Percentiles rank a stretch among this genome's conserved stretches.
Evolutionary conservation across 2,113 vertebrate species (phyloP).

Genomic region (Scomber scombrus): DNA sequence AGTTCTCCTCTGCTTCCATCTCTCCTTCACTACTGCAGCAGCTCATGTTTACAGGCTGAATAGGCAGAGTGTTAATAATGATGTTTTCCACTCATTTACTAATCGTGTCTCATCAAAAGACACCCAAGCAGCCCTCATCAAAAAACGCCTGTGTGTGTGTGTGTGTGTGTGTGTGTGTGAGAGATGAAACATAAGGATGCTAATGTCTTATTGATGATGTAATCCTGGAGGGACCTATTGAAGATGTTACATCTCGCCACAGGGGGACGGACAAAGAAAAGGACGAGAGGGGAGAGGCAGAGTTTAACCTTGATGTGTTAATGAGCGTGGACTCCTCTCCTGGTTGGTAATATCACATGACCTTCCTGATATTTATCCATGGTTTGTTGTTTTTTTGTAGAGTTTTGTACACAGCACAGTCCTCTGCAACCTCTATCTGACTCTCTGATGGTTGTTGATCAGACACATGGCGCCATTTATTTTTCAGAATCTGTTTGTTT

Average conservation of each 20-base stretch:
- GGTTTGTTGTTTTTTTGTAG: not conserved
- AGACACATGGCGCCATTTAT: constrained; percentile 4
- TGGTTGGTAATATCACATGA: constrained; percentile 24
- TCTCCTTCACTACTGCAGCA: constrained; percentile 8
- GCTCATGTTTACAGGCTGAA: constrained; percentile 23
- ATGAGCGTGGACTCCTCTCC: constrained; percentile 40
- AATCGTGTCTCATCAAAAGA: constrained; percentile 30
- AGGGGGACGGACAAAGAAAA: constrained; percentile 40
- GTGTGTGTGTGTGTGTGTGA: not conserved
- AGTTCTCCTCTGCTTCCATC: not conserved
- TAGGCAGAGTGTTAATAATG: constrained; percentile 18
- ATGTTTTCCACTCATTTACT: constrained; percentile 40
- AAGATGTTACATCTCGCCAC: constrained; percentile 58
- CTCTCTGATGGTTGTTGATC: not conserved
- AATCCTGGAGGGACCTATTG: constrained; percentile 75
- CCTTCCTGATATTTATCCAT: constrained; percentile 1
- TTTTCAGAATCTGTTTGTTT: constrained; percentile 26
- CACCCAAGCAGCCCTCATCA: constrained; percentile 28
- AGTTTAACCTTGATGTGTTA: constrained; percentile 60
- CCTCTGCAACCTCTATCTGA: not conserved
- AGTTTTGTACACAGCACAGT: not conserved
- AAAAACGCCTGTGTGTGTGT: constrained; percentile 3
- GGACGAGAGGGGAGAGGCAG: not conserved
- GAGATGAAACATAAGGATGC: constrained; percentile 67
- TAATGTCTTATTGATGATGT: constrained; percentile 80